phyloP scores from a whole-genome alignment of 2,113 vertebrate species.

The Acinonyx jubatus region DNA sequence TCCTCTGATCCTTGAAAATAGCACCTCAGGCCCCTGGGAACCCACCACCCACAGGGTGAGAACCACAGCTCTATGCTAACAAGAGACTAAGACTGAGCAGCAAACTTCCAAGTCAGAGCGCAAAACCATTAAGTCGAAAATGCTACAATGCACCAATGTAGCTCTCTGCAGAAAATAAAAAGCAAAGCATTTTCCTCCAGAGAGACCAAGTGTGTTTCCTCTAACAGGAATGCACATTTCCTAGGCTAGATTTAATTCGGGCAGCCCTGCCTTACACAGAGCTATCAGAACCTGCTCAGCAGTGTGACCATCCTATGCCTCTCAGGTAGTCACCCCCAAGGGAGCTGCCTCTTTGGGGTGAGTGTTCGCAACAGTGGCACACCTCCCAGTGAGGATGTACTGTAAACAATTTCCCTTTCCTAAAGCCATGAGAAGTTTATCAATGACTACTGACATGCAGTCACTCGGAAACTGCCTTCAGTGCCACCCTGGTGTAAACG shows the following conservation, averaged over 20 bases:
- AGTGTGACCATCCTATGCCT: too few species aligned
- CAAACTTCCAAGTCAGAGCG: background rate
- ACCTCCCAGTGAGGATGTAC: background rate
- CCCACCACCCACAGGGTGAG: background rate
- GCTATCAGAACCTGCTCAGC: background rate
- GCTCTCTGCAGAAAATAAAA: background rate
- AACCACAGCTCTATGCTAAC: background rate
- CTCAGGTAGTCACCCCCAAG: background rate
- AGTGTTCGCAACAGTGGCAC: background rate
- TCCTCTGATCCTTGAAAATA: conserved; percentile 20
- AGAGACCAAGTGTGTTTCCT: background rate
- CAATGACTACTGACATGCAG: background rate
- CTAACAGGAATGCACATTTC: background rate
- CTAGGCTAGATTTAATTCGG: background rate
- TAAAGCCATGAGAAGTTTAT: background rate
- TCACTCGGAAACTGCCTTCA: background rate
- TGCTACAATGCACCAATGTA: background rate
- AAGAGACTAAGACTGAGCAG: background rate
- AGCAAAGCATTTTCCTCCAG: background rate
- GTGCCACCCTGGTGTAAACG: background rate
- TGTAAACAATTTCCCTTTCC: background rate
- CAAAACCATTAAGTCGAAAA: background rate
- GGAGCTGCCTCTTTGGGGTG: background rate
- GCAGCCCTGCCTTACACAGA: background rate
- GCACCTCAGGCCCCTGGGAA: background rate